A percentile compares a stretch with the other conserved stretches of the same genome.
Conservation (phyloP, 2,888 invertebrate species). For the Vesta saturnalis region DNA sequence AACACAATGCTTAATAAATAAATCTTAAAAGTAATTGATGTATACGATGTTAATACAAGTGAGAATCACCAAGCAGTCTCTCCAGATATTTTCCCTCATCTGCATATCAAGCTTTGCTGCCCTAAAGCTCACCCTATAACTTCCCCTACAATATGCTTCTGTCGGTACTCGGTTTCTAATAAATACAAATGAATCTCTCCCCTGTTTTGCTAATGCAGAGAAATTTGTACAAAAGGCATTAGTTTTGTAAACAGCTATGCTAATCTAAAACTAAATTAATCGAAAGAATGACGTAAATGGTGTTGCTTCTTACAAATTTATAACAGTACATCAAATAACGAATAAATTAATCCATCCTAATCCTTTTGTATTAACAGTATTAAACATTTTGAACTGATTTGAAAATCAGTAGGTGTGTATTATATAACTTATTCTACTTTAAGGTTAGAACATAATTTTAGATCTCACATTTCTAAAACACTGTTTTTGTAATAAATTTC, state of each 20-base stretch:
- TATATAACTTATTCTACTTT: too few relatives aligned
- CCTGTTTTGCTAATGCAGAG: constrained; percentile 35
- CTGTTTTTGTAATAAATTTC: too few relatives aligned
- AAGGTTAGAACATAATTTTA: too few relatives aligned
- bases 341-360: too few relatives aligned
- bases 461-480: too few relatives aligned
- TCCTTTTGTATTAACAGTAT: too few relatives aligned
- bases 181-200: constrained; percentile 39
- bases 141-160: constrained; percentile 34
- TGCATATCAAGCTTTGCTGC: constrained; percentile 38
- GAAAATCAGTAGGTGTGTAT: too few relatives aligned
- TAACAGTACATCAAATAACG: too few relatives aligned
- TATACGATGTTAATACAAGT: constrained; percentile 33
- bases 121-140: constrained; percentile 22
- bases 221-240: constrained; percentile 41
- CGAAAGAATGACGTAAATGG: too few relatives aligned
- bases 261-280: constrained; percentile 31
- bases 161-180: constrained; percentile 35
- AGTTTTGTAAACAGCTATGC: constrained; percentile 41
- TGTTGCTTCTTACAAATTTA: too few relatives aligned
- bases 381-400: too few relatives aligned
- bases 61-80: constrained; percentile 39
- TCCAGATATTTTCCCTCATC: constrained; percentile 36
- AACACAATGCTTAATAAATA: constrained; percentile 27
- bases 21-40: constrained; percentile 39